Evolutionary conservation across 2,888 invertebrate genomes (phyloP).

Genomic region (Drosophila mimetica): DNA sequence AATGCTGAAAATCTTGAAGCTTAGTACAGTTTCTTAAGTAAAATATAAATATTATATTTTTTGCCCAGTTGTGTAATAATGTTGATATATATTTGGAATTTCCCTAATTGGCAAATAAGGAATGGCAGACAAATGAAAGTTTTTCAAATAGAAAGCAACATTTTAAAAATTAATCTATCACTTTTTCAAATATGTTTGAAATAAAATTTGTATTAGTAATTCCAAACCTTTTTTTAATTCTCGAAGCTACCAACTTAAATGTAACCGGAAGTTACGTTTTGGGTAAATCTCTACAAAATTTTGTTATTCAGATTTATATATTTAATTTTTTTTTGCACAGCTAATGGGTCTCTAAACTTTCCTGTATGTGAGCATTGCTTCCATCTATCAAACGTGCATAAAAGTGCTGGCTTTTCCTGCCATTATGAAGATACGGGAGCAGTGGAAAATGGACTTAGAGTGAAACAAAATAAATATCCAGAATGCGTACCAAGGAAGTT

Average conservation of each 20-base stretch:
- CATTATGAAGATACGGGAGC: neutral
- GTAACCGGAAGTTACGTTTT: neutral
- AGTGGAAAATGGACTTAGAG: neutral
- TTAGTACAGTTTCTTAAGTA: neutral
- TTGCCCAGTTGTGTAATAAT: too few species aligned
- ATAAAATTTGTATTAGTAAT: neutral
- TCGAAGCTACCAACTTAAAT: neutral
- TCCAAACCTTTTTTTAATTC: neutral
- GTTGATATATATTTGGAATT: too few species aligned
- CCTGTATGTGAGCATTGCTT: constrained; percentile 1
- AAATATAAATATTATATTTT: neutral
- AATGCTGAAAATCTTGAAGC: neutral
- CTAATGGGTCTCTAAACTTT: neutral
- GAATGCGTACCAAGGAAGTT: neutral
- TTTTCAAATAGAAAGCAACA: neutral
- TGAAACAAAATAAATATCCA: neutral
- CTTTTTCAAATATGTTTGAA: neutral
- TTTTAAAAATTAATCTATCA: neutral
- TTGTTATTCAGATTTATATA: neutral
- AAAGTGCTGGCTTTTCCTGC: neutral
- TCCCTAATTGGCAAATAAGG: too few species aligned
- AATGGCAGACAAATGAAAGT: too few species aligned
- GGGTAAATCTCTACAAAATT: neutral
- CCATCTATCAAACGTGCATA: neutral
- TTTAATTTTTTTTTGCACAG: neutral